Base-by-base conservation (phyloP, 2,888 invertebrate genomes). In the Imbricaverruca yamaguchii region DNA sequence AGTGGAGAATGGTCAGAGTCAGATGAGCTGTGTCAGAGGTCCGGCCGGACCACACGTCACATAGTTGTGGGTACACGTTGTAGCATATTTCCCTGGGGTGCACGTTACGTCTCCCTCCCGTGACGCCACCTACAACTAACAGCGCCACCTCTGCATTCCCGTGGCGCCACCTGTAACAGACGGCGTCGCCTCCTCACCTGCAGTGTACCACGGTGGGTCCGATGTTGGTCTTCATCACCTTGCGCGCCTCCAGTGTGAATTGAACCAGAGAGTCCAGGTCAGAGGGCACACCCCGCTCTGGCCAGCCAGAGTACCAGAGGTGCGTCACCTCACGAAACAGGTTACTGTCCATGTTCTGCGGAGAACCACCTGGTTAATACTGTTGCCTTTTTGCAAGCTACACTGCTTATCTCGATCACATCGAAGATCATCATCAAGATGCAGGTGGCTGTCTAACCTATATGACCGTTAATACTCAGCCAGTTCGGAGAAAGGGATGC, bases 251-350 rank as follows among this genome's bases (percentile, higher is more conserved):
- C 25, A 94, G 91, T 74, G 97, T 89, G 88, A 96, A 94, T 81
- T 95, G 94, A 80, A 96, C 93, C 80, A 97, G 89, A 0, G 94
- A 93, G 81, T 93, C 92, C 81, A 92, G 92, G 85, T 96, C 95
- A 12, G 91, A 90, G 2, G 96, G 96, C 0, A 94, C 93, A 0
- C 95, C 95, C 83, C 92, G 91, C n/a, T 91, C 91, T 0, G 97
- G 96, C 97, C 97, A 97, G 69, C 90, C 90, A 86, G 94, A 92
- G 89, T 95, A 96, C 96, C 97, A 97, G 85, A 96, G 91, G 86
- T 97, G 97, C 0, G 92, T 94, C 81, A 97, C 90, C 87, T 97
- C 96, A 77, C 96, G 89, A 90, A 93, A 93, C 83, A 93, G 92
- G 87, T 94, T 93, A 79, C 93, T 93, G 84, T 92, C 90, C 87